These are phyloP conservation scores for Rhynchotus rufescens DNA, from an alignment of 2,797 vertebrate genomes.

Conservation along the genomic window DNA sequence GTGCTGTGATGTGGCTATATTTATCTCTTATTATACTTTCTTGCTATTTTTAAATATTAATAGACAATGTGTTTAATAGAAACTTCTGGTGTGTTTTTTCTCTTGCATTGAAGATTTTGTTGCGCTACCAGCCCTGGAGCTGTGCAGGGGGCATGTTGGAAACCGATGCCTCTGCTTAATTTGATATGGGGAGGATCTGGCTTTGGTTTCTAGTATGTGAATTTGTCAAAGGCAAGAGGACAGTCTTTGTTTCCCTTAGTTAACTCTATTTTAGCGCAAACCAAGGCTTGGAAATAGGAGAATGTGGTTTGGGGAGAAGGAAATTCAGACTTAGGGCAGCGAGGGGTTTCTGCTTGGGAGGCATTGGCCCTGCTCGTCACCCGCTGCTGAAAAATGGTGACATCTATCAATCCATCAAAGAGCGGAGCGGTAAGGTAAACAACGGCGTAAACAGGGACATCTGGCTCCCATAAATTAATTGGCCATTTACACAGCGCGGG, in stretches of 20 bases:
- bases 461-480: constrained; percentile 76
- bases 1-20: neutral
- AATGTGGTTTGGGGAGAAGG: neutral
- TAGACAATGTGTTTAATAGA: neutral
- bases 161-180: neutral
- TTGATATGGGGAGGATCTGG: neutral
- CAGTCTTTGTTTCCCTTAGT: neutral
- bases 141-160: neutral
- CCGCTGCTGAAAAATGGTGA: constrained; percentile 57
- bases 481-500: constrained; percentile 63
- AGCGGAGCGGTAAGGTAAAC: constrained; percentile 52
- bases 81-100: neutral
- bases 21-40: neutral
- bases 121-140: neutral
- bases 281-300: constrained; percentile 20
- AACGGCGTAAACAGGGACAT: constrained; percentile 46
- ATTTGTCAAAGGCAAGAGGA: constrained; percentile 9
- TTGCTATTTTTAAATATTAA: neutral
- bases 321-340: neutral
- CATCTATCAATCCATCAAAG: constrained; percentile 58
- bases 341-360: constrained; percentile 28
- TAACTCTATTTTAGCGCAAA: neutral
- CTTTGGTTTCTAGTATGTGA: neutral
- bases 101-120: neutral
- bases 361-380: neutral